Conservation (phyloP, 2,888 invertebrate species). For the Heliconius aoede region DNA sequence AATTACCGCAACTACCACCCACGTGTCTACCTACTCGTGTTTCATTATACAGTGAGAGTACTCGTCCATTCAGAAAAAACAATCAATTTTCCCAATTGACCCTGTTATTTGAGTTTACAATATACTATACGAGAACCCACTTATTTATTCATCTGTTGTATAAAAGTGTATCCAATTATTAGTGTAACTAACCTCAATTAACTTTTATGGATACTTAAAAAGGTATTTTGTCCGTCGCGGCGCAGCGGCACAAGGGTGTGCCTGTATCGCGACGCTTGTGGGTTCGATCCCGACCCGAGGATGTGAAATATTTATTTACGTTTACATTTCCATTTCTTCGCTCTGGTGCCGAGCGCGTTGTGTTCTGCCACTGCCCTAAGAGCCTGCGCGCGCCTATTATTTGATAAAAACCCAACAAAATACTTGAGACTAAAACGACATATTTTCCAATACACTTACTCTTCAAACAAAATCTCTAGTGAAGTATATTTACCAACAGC, state of each 20-base stretch:
- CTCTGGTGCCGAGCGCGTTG: too few relatives aligned
- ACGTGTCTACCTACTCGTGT: constrained; percentile 11
- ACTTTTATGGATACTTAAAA: too few relatives aligned
- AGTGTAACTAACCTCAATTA: neutral
- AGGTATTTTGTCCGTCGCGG: too few relatives aligned
- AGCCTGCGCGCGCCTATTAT: too few relatives aligned
- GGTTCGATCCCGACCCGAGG: too few relatives aligned
- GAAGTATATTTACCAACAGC: neutral
- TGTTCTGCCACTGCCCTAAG: too few relatives aligned
- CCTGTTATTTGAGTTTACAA: constrained; percentile 12
- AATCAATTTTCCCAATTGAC: constrained; percentile 9
- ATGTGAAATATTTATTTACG: too few relatives aligned
- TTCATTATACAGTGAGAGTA: neutral
- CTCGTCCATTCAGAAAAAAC: neutral
- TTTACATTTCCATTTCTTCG: too few relatives aligned
- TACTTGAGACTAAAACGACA: too few relatives aligned
- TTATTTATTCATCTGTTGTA: constrained; percentile 7
- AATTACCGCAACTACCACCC: constrained; percentile 10
- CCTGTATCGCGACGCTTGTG: too few relatives aligned
- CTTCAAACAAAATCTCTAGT: neutral
- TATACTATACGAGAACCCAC: neutral
- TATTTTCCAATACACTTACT: neutral
- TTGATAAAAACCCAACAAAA: too few relatives aligned
- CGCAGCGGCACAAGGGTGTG: too few relatives aligned
- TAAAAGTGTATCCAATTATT: neutral